Percentiles rank a stretch among this genome's conserved stretches.
Evolutionary conservation across 2,113 vertebrate genomes (phyloP).

Genomic region (Monopterus albus): DNA sequence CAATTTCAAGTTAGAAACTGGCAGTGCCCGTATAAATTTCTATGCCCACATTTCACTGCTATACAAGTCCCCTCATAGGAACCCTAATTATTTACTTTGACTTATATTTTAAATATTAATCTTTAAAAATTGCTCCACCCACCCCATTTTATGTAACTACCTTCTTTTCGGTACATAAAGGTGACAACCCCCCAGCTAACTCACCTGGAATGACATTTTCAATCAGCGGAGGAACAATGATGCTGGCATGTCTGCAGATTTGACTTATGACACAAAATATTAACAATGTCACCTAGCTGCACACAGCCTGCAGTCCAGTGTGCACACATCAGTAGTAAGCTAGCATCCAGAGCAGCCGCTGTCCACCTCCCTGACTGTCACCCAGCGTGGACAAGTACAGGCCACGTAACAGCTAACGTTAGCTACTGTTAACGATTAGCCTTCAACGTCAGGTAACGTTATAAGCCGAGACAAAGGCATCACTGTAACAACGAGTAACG

Average conservation of each 20-base stretch:
- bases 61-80: too few species aligned
- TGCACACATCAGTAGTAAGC: slow-evolving; percentile 33
- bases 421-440: slow-evolving; percentile 53
- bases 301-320: slow-evolving; percentile 13
- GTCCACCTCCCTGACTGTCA: slow-evolving; percentile 38
- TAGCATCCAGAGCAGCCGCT: slow-evolving; percentile 32
- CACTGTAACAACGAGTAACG: slow-evolving; percentile 38
- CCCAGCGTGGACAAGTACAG: slow-evolving; percentile 19
- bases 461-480: slow-evolving; percentile 69
- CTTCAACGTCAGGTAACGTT: slow-evolving; percentile 34
- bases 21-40: too few species aligned
- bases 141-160: too few species aligned
- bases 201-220: slow-evolving; percentile 25
- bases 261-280: too few species aligned
- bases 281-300: slow-evolving; percentile 31
- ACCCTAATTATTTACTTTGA: too few species aligned
- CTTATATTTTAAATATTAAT: too few species aligned
- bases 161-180: too few species aligned
- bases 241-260: too few species aligned
- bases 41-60: too few species aligned
- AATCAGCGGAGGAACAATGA: background rate
- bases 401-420: slow-evolving; percentile 27
- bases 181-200: slow-evolving; percentile 3
- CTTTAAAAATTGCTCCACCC: too few species aligned
- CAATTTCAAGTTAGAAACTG: too few species aligned